Conservation (phyloP, 2,797 vertebrate species). For the Characodon lateralis region DNA sequence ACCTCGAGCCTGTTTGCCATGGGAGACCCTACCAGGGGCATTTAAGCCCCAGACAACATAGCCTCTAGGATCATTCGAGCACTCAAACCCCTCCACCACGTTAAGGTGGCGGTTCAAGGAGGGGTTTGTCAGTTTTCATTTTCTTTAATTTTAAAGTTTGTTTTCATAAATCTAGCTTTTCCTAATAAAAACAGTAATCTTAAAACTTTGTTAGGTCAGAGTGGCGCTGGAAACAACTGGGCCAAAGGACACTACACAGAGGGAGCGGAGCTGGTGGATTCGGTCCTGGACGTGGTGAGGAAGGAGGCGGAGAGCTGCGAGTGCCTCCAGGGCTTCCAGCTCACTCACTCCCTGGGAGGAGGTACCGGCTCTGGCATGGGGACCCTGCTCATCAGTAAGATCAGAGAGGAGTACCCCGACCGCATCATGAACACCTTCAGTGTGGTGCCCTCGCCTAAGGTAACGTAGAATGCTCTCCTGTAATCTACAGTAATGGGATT, state of each 20-base stretch:
- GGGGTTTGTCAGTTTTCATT: neutral
- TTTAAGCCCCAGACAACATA: too few species aligned
- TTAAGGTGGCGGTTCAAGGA: too few species aligned
- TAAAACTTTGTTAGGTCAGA: slow-evolving; percentile 77
- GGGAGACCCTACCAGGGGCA: too few species aligned
- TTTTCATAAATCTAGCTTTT: too few species aligned
- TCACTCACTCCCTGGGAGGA: slow-evolving; percentile 82
- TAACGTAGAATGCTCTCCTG: slow-evolving; percentile 7
- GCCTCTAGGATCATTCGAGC: too few species aligned
- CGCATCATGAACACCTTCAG: slow-evolving; percentile 93
- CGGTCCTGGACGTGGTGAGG: slow-evolving; percentile 78
- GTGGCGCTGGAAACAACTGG: slow-evolving; percentile 77
- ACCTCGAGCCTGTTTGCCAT: too few species aligned
- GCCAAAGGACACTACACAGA: slow-evolving; percentile 75
- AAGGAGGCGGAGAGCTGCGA: slow-evolving; percentile 80
- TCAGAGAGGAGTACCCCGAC: slow-evolving; percentile 89
- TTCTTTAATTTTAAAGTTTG: rapidly evolving
- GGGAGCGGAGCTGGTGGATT: slow-evolving; percentile 79
- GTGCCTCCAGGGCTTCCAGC: slow-evolving; percentile 82
- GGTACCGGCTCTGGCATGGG: slow-evolving; percentile 91
- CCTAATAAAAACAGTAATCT: neutral
- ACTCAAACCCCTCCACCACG: too few species aligned
- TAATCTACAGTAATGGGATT: neutral
- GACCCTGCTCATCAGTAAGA: slow-evolving; percentile 89
- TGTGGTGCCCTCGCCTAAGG: slow-evolving; percentile 85